These are phyloP conservation scores for Drosophila lini DNA, from an alignment of 1,140 invertebrate species.

Conservation along the genomic window DNA sequence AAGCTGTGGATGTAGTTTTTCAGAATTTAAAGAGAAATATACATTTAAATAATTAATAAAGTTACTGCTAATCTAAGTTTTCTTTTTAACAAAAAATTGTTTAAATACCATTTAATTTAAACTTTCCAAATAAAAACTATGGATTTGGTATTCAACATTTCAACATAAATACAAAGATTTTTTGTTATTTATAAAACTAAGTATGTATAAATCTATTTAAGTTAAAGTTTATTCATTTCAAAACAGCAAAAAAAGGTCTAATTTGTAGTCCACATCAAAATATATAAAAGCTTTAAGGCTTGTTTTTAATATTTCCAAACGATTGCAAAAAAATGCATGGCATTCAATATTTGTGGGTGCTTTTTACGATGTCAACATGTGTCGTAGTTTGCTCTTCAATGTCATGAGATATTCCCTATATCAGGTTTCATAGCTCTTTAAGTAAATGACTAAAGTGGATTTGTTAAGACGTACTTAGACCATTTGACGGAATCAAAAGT, in stretches of 20 bases:
- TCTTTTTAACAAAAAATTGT: too few relatives aligned
- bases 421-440: constrained; percentile 1
- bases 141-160: background rate
- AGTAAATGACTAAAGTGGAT: background rate
- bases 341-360: constrained; percentile 1
- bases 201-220: too few relatives aligned
- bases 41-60: background rate
- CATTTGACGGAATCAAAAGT: background rate
- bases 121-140: too few relatives aligned
- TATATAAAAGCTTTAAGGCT: too few relatives aligned
- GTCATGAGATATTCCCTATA: background rate
- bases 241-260: too few relatives aligned
- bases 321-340: background rate
- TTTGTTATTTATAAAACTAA: too few relatives aligned
- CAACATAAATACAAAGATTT: background rate
- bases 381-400: constrained; percentile 4
- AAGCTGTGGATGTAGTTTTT: background rate
- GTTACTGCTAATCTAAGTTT: background rate
- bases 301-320: too few relatives aligned
- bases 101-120: too few relatives aligned
- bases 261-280: too few relatives aligned
- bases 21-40: background rate
- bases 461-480: background rate
- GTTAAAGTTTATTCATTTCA: too few relatives aligned
- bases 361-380: constrained; percentile 33